These are phyloP conservation scores for Acinonyx jubatus DNA, from an alignment of 2,113 vertebrate genomes.

Conservation along the genomic window DNA sequence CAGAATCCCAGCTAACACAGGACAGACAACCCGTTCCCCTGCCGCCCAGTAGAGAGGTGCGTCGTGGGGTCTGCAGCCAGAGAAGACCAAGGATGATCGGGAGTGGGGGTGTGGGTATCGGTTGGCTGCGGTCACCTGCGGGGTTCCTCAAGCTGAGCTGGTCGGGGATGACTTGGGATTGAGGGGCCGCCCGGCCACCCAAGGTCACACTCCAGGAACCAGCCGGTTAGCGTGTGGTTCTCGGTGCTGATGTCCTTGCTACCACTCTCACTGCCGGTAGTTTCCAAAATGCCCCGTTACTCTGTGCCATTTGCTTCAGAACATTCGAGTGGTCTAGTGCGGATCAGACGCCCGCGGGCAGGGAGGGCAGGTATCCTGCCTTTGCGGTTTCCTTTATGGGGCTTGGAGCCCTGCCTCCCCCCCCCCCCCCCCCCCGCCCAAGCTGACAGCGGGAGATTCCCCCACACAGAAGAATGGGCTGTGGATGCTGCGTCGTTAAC, in stretches of 20 bases:
- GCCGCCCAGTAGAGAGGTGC: not conserved
- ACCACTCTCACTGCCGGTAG: not conserved
- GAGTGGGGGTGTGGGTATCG: not conserved
- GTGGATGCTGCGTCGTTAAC: not conserved
- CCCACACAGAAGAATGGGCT: not conserved
- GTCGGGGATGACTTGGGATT: not conserved
- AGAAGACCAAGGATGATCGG: not conserved
- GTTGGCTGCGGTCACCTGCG: not conserved
- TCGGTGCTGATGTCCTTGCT: not conserved
- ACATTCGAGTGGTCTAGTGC: not conserved
- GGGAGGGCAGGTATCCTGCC: not conserved
- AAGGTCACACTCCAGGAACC: not conserved
- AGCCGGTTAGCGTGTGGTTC: not conserved
- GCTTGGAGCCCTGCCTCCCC: not conserved
- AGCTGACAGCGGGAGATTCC: not conserved
- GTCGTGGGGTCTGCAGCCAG: not conserved
- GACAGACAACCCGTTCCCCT: not conserved
- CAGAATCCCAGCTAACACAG: not conserved
- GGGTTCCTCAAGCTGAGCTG: not conserved
- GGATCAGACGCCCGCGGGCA: not conserved
- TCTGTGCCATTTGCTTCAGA: not conserved
- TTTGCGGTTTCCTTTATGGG: not conserved
- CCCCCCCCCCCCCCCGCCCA: not conserved
- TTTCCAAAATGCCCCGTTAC: not conserved
- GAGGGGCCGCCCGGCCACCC: not conserved